Base-by-base conservation (phyloP, 2,888 invertebrate species). In the Drosophila lutescens region DNA sequence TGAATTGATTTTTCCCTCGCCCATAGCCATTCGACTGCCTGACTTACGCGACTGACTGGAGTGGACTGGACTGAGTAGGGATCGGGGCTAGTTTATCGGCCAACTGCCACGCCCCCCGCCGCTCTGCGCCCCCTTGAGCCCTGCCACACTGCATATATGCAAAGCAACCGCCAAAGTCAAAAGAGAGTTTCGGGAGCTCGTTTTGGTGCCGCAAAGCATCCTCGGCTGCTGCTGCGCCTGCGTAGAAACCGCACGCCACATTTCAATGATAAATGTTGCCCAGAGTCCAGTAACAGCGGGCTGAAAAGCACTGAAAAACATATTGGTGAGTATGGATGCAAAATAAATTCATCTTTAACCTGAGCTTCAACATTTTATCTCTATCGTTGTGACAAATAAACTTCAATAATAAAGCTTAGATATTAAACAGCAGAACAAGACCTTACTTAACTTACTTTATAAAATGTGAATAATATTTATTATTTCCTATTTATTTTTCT, bases 231-330 rank as follows among this genome's bases (percentile, higher is more conserved):
- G 57, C 55, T 26, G 58, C 78, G 75, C 74, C 76, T 80, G 81
- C 79, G 87, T 82, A 78, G 71, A 78, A 63, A 76, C 77, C 63
- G 76, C 79, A 80, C 85, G 79, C 88, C 88, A 89, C 88, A 89
- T 89, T 87, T 88, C 88, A 90, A 89, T 89, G 89, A 89, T 89
- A 89, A 89, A 89, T 89, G 89, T 82, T 83, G 65, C 72, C 59
- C 74, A 67, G 86, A 80, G 83, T 63, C 67, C 57, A 51, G 74
- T 30, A 34, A 55, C 51, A 36, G 51, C 36, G 15, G 15, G 30
- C 15, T 50, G 44, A 17, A 5, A 4, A 2, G n/a, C 62, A 63
- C 65, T 63, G 66, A 9, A 49, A 6, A 61, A 49, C 61, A 23
- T 30, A 8, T 8, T 13, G 13, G 10, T 30, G 8, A 8, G 30